Evolutionary conservation across 2,113 vertebrate genomes (phyloP).

Genomic region (Rissa tridactyla): DNA sequence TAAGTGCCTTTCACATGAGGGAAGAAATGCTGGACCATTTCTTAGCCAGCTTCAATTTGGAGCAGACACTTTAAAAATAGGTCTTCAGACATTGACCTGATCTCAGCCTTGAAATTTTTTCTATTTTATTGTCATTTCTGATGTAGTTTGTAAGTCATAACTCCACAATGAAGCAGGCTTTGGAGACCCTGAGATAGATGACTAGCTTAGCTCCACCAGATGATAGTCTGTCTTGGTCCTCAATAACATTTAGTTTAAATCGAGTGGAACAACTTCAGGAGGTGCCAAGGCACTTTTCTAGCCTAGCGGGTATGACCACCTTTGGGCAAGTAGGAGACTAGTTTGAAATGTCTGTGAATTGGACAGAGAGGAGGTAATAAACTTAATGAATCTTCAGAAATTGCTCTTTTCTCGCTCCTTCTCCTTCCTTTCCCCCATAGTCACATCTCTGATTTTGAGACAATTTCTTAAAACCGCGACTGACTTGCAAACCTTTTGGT

Average conservation of each 20-base stretch:
- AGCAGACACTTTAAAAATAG: not conserved
- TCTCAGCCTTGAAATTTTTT: not conserved
- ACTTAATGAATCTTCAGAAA: not conserved
- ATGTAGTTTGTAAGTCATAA: not conserved
- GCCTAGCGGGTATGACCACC: not conserved
- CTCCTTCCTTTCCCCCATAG: not conserved
- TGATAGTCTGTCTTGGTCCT: not conserved
- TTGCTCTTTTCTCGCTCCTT: not conserved
- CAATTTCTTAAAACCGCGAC: not conserved
- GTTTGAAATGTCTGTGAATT: not conserved
- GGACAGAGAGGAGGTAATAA: not conserved
- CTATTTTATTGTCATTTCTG: not conserved
- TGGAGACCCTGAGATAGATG: not conserved
- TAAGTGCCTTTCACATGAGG: not conserved
- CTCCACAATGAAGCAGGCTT: not conserved
- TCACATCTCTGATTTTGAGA: not conserved
- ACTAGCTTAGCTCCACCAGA: not conserved
- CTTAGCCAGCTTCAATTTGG: not conserved
- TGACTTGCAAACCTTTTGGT: not conserved
- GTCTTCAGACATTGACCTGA: not conserved
- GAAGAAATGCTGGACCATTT: not conserved
- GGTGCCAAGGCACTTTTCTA: not conserved
- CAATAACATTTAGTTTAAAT: not conserved
- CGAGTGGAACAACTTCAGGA: not conserved
- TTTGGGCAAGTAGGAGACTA: not conserved